These are phyloP conservation scores for Brachypteracias leptosomus DNA, from an alignment of 2,113 vertebrate species.

Conservation along the genomic window DNA sequence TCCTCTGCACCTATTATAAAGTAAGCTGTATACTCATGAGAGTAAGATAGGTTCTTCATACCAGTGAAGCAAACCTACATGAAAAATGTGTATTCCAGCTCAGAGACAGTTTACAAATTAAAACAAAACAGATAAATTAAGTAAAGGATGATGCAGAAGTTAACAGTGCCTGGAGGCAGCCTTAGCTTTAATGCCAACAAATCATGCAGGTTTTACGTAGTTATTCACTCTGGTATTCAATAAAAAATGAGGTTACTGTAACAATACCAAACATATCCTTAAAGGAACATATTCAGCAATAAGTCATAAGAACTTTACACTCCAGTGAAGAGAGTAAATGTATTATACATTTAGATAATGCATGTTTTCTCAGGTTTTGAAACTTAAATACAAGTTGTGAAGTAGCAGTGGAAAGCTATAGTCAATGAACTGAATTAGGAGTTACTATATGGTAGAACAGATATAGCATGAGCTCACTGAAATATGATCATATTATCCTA, in stretches of 20 bases:
- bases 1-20: constrained; percentile 35
- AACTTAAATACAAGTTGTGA: not conserved
- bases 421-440: not conserved
- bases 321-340: not conserved
- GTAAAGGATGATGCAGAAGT: constrained; percentile 59
- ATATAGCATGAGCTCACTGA: not conserved
- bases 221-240: constrained; percentile 41
- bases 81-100: constrained; percentile 49
- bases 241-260: constrained; percentile 56
- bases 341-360: constrained; percentile 16
- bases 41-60: constrained; percentile 38
- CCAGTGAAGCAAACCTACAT: constrained; percentile 13
- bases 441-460: not conserved
- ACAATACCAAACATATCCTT: constrained; percentile 28
- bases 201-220: constrained; percentile 38
- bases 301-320: constrained; percentile 17
- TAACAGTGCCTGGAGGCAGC: constrained; percentile 52
- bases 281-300: constrained; percentile 16
- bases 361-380: not conserved
- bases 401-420: not conserved
- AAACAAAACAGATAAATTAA: constrained; percentile 69
- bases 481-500: not conserved
- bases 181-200: constrained; percentile 53
- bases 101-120: constrained; percentile 68
- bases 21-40: constrained; percentile 17